phyloP scores from a whole-genome alignment of 2,797 vertebrate species.

The Petrocephalus schoutedeni region DNA sequence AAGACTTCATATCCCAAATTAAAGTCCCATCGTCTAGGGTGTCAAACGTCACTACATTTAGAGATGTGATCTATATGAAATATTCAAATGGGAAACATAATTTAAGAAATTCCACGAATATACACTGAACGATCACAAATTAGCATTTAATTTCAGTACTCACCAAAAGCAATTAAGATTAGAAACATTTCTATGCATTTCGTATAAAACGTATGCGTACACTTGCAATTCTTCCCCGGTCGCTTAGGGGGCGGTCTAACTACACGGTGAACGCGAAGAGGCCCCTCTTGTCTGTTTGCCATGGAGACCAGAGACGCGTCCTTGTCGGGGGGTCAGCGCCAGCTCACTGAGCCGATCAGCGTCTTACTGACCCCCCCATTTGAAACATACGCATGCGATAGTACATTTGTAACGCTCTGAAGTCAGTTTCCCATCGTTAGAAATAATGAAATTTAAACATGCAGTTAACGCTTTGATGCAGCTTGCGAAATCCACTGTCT shows the following conservation, averaged over 20 bases:
- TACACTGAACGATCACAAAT: neutral
- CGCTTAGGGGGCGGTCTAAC: conserved; percentile 21
- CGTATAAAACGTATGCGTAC: no score
- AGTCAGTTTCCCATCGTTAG: neutral
- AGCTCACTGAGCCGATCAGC: neutral
- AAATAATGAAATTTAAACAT: neutral
- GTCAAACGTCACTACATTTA: no score
- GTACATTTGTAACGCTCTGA: neutral
- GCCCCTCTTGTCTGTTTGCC: conserved; percentile 27
- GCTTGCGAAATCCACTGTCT: neutral
- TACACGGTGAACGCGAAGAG: neutral
- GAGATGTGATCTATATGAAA: neutral
- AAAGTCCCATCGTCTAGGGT: no score
- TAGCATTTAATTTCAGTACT: neutral
- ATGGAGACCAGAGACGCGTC: conserved; percentile 34
- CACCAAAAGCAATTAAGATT: neutral
- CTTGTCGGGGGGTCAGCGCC: neutral
- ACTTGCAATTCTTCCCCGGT: neutral
- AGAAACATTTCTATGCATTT: neutral
- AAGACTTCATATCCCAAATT: no score
- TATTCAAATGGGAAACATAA: neutral
- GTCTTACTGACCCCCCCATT: neutral
- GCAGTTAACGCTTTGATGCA: neutral
- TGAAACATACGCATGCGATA: neutral
- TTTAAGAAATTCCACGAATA: neutral